Evolutionary conservation across 2,888 invertebrate species (phyloP).

Genomic region (Lacanobia oleracea): DNA sequence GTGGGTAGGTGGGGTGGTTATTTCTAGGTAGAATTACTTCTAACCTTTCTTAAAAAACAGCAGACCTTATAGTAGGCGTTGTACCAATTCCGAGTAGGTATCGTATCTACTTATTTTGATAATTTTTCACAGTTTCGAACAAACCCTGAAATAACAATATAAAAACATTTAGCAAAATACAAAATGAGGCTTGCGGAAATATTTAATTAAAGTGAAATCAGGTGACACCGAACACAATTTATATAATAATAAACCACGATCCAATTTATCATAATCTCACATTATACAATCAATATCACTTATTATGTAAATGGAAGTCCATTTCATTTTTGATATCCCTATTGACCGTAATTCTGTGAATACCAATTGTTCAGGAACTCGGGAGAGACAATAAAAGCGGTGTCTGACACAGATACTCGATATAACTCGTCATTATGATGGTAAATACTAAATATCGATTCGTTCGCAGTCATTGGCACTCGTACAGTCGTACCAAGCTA

Average conservation of each 20-base stretch:
- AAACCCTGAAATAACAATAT: neutral
- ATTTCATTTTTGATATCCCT: constrained; percentile 41
- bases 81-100: too few species aligned
- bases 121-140: neutral
- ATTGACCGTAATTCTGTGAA: constrained; percentile 37
- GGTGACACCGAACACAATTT: neutral
- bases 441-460: constrained; percentile 77
- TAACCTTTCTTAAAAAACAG: neutral
- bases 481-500: constrained; percentile 64
- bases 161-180: neutral
- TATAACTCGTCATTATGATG: constrained; percentile 80
- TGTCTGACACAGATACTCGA: constrained; percentile 75
- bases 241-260: constrained; percentile 19
- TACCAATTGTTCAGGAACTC: constrained; percentile 46
- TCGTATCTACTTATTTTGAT: neutral
- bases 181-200: neutral
- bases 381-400: constrained; percentile 54
- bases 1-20: too few species aligned
- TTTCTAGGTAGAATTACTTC: neutral
- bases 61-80: neutral
- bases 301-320: constrained; percentile 44
- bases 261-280: constrained; percentile 13
- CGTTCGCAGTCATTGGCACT: constrained; percentile 75
- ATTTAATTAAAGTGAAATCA: constrained; percentile 11
- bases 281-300: constrained; percentile 46